Conservation (phyloP, 1,140 invertebrate genomes). For the Drosophila murphyi region DNA sequence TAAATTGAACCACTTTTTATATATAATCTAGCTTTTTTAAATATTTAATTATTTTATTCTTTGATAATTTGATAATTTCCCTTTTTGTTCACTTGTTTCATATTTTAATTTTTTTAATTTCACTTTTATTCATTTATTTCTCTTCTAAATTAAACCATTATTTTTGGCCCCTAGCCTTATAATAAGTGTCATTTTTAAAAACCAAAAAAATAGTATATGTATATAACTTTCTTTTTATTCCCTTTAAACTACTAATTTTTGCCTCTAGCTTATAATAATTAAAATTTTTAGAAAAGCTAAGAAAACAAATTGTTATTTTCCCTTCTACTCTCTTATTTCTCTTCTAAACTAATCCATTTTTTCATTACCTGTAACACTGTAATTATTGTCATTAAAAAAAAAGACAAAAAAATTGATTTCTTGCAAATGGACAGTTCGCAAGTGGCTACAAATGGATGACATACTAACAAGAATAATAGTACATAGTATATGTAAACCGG, state of each 20-base stretch:
- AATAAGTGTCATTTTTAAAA: constrained; percentile 1
- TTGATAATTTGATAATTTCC: no score
- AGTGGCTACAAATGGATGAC: constrained; percentile 6
- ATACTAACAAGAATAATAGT: constrained; percentile 9
- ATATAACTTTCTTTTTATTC: background rate
- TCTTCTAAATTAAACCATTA: background rate
- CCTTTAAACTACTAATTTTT: no score
- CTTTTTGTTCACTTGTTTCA: no score
- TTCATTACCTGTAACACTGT: background rate
- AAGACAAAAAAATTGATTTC: constrained; percentile 43
- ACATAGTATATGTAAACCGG: background rate
- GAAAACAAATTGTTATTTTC: no score
- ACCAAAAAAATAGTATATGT: background rate
- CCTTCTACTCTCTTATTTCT: background rate
- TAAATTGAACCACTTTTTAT: no score
- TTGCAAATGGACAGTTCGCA: background rate
- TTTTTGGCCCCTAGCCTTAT: background rate
- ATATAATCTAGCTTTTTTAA: no score
- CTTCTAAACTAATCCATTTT: background rate
- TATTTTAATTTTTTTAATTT: no score
- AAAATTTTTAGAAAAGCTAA: no score
- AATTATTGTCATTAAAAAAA: background rate
- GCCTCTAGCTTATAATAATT: no score
- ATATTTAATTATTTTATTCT: no score
- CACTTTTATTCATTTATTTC: no score